phyloP scores from a whole-genome alignment of 2,113 vertebrate species.

The Rallus limicola region DNA sequence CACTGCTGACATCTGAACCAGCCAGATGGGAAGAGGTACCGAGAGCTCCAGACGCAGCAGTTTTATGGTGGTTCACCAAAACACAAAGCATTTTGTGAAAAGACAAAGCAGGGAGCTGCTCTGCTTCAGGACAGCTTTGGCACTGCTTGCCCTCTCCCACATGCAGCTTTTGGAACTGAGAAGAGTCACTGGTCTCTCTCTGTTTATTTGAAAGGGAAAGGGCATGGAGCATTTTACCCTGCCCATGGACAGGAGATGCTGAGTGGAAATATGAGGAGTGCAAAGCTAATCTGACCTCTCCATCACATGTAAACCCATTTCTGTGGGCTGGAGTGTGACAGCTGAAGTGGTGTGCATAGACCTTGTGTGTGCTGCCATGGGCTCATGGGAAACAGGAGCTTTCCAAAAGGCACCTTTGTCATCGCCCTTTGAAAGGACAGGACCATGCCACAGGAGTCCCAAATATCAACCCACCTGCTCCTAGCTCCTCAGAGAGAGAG shows the following conservation, averaged over 20 bases:
- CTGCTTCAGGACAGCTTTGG: neutral
- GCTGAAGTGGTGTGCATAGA: neutral
- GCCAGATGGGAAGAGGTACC: neutral
- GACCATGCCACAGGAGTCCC: neutral
- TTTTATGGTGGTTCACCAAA: neutral
- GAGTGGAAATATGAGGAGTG: neutral
- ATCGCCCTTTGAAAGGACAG: neutral
- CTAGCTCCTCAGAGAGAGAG: neutral
- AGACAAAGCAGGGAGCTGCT: neutral
- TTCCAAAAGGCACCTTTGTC: neutral
- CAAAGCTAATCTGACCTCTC: neutral
- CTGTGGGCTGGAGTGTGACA: neutral
- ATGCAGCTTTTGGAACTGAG: rapidly evolving
- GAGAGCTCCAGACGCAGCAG: rapidly evolving
- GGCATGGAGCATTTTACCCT: rapidly evolving
- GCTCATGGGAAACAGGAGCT: neutral
- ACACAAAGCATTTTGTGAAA: neutral
- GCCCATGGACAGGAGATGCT: neutral
- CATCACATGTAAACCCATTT: rapidly evolving
- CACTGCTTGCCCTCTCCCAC: neutral
- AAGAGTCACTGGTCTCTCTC: rapidly evolving
- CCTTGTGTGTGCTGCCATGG: neutral
- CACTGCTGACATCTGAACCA: neutral
- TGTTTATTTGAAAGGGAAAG: neutral
- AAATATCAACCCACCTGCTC: neutral